A percentile compares a stretch with the other conserved stretches of the same genome.
Evolutionary conservation across 1,140 invertebrate genomes (phyloP).

Genomic region (Lordiphosa clarofinis): DNA sequence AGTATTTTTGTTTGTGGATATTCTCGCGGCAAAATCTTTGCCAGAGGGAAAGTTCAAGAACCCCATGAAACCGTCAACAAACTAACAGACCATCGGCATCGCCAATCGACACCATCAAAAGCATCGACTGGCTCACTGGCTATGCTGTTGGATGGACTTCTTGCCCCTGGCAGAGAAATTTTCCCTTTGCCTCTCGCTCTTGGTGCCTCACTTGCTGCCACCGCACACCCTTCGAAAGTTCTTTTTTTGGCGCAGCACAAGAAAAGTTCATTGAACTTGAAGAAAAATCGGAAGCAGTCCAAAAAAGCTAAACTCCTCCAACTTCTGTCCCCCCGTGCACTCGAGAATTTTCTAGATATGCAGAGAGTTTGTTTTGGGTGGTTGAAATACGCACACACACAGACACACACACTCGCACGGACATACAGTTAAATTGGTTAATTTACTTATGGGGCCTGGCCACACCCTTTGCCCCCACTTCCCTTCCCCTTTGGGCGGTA

Average conservation of each 20-base stretch:
- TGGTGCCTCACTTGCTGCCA: too few species aligned
- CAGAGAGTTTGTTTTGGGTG: conserved; percentile 17
- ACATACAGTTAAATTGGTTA: conserved; percentile 38
- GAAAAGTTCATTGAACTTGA: conserved; percentile 57
- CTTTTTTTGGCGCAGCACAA: conserved; percentile 37
- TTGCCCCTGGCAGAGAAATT: conserved; percentile 23
- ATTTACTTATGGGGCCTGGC: conserved; percentile 30
- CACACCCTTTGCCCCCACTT: conserved; percentile 12
- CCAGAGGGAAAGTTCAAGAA: conserved; percentile 59
- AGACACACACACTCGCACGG: conserved; percentile 7
- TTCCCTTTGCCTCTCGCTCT: conserved; percentile 28
- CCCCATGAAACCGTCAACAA: conserved; percentile 60
- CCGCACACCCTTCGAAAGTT: conserved; percentile 19
- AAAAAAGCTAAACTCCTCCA: conserved; percentile 22
- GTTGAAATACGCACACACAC: conserved; percentile 18
- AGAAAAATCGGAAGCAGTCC: conserved; percentile 40
- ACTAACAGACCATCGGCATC: conserved; percentile 27
- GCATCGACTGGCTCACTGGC: conserved; percentile 53
- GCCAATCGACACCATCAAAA: conserved; percentile 25
- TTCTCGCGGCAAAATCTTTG: conserved; percentile 24
- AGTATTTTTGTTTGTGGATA: not conserved
- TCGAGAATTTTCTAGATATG: conserved; percentile 10
- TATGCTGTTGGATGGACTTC: conserved; percentile 36
- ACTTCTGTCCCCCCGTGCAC: conserved; percentile 6
- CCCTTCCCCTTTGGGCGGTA: not conserved